A percentile compares a stretch with the other conserved stretches of the same genome.
Conservation (phyloP, 2,888 invertebrate species). For the Pollenia griseotomentosa region DNA sequence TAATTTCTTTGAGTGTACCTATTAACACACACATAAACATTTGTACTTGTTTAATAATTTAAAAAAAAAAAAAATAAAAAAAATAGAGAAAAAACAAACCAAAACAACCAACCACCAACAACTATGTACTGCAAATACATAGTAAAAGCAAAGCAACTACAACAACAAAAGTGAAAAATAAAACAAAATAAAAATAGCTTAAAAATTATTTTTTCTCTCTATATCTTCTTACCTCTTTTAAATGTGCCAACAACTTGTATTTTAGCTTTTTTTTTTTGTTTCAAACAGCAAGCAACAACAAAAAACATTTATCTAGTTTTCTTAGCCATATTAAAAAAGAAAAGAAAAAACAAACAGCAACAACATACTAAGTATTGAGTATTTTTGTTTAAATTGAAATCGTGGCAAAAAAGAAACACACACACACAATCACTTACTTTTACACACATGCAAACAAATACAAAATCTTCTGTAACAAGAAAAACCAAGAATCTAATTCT, state of each 20-base stretch:
- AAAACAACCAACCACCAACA: slow-evolving; percentile 37
- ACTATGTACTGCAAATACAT: slow-evolving; percentile 26
- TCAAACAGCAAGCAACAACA: slow-evolving; percentile 30
- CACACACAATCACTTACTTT: not conserved
- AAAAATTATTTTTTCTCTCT: not conserved
- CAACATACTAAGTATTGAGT: slow-evolving; percentile 60
- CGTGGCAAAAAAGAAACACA: slow-evolving; percentile 63
- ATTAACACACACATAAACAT: slow-evolving; percentile 8
- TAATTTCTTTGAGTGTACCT: slow-evolving; percentile 16
- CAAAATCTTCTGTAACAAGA: not conserved
- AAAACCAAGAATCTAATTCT: slow-evolving; percentile 47
- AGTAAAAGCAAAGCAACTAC: slow-evolving; percentile 17
- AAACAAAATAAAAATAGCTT: slow-evolving; percentile 30
- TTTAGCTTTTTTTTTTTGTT: slow-evolving; percentile 37
- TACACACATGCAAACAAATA: slow-evolving; percentile 4
- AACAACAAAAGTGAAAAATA: slow-evolving; percentile 29
- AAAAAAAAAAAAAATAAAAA: not conserved
- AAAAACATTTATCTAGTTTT: slow-evolving; percentile 63
- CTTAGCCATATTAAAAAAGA: slow-evolving; percentile 45
- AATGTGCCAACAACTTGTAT: slow-evolving; percentile 65
- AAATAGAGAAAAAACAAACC: not conserved
- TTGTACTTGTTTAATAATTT: slow-evolving; percentile 27
- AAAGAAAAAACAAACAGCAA: slow-evolving; percentile 13
- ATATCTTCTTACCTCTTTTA: slow-evolving; percentile 53
- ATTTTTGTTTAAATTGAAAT: slow-evolving; percentile 65